Conservation (phyloP, 2,113 vertebrate genomes). For the Triplophysa dalaica region DNA sequence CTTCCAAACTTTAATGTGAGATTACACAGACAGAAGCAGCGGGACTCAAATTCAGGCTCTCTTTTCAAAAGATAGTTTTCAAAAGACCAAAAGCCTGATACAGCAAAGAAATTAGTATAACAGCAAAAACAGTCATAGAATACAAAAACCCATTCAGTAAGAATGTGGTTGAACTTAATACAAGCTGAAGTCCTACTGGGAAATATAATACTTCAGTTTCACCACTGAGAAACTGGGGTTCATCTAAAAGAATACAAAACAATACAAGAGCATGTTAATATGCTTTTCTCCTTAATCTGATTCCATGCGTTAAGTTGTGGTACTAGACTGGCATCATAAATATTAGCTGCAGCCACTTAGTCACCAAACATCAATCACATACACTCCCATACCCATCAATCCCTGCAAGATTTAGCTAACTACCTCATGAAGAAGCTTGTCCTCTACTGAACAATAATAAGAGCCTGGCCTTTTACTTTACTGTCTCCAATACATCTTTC, state of each 20-base stretch:
- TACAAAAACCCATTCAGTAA: conserved; percentile 40
- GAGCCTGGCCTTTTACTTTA: conserved; percentile 10
- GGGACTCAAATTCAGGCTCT: conserved; percentile 52
- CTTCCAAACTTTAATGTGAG: conserved; percentile 62
- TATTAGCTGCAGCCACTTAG: conserved; percentile 50
- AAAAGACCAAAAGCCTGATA: conserved; percentile 50
- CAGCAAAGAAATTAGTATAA: conserved; percentile 53
- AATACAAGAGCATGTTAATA: conserved; percentile 27
- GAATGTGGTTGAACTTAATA: conserved; percentile 39
- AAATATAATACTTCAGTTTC: conserved; percentile 43
- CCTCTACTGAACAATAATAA: conserved; percentile 1
- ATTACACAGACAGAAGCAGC: conserved; percentile 61
- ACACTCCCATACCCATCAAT: conserved; percentile 7
- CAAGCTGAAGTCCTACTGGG: conserved; percentile 21
- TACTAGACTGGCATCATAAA: conserved; percentile 40
- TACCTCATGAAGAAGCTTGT: conserved; percentile 14
- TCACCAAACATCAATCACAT: conserved; percentile 25
- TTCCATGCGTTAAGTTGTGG: neutral
- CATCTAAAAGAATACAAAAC: conserved; percentile 33
- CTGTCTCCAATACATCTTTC: neutral
- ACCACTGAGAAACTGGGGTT: conserved; percentile 29
- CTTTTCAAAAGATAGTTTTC: conserved; percentile 51
- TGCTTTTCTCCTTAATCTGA: neutral
- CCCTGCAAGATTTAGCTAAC: neutral
- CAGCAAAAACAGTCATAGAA: conserved; percentile 37